A percentile compares a stretch with the other conserved stretches of the same genome.
Evolutionary conservation across 2,113 vertebrate genomes (phyloP).

Genomic region (Jaculus jaculus): DNA sequence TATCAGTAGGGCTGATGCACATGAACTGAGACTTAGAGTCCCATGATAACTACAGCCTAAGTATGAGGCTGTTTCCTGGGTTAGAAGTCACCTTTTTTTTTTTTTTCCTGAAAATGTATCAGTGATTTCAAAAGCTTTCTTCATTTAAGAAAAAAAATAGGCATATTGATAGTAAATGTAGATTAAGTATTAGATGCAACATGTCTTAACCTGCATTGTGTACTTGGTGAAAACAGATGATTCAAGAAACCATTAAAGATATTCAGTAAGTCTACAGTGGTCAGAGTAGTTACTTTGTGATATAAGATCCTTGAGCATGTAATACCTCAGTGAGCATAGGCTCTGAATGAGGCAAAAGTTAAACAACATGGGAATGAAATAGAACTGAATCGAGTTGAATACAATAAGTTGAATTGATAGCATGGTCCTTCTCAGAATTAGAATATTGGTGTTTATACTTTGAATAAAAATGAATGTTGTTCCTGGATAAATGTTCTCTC

Average conservation of each 20-base stretch:
- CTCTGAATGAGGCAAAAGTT: not conserved
- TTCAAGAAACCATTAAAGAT: not conserved
- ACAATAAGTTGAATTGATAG: not conserved
- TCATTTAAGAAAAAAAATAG: not conserved
- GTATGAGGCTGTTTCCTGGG: not conserved
- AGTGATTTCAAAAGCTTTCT: conserved; percentile 8
- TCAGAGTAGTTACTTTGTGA: not conserved
- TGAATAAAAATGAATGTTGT: not conserved
- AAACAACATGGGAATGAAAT: not conserved
- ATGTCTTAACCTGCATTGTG: not conserved
- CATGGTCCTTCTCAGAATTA: not conserved
- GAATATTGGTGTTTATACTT: not conserved
- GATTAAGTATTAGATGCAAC: not conserved
- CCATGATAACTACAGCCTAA: not conserved
- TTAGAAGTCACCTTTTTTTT: not conserved
- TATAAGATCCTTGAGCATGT: not conserved
- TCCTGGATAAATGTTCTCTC: not conserved
- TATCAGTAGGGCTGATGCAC: not conserved
- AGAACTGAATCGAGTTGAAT: not conserved
- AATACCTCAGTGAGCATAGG: fast-evolving
- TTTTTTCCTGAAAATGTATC: not conserved
- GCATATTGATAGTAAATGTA: not conserved
- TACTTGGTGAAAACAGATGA: not conserved
- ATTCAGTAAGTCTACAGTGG: not conserved
- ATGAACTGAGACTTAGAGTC: not conserved